A percentile compares a stretch with the other conserved stretches of the same genome.
Conservation (phyloP, 2,113 vertebrate genomes). For the Grus americana region DNA sequence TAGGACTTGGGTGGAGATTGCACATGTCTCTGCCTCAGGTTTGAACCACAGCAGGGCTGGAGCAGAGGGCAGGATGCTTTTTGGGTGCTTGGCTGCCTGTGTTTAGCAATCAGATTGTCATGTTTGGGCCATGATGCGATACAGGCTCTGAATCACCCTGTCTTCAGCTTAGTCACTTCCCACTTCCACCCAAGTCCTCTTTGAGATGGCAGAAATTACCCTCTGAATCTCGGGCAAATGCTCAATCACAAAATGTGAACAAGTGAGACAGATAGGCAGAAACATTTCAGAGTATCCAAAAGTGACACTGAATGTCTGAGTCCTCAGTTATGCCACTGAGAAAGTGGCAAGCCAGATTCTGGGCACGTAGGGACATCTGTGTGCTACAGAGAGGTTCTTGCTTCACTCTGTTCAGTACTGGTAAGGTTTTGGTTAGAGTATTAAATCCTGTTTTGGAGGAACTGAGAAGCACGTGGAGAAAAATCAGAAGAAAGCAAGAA, state of each 20-base stretch:
- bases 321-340: neutral
- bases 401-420: neutral
- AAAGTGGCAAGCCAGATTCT: neutral
- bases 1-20: neutral
- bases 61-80: neutral
- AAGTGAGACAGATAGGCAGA: neutral
- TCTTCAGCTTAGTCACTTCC: neutral
- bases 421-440: neutral
- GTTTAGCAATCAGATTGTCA: neutral
- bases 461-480: neutral
- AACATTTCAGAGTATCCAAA: neutral
- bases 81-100: neutral
- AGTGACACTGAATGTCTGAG: neutral
- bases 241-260: neutral
- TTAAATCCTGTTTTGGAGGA: neutral
- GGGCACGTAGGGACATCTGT: neutral
- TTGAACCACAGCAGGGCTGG: neutral
- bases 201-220: neutral
- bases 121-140: neutral
- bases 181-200: neutral
- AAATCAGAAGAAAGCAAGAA: neutral
- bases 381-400: neutral
- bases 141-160: neutral
- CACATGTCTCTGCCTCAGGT: neutral
- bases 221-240: neutral